Percentiles rank a stretch among this genome's conserved stretches.
Evolutionary conservation across 1,140 invertebrate genomes (phyloP).

Genomic region (Euschistus heros): DNA sequence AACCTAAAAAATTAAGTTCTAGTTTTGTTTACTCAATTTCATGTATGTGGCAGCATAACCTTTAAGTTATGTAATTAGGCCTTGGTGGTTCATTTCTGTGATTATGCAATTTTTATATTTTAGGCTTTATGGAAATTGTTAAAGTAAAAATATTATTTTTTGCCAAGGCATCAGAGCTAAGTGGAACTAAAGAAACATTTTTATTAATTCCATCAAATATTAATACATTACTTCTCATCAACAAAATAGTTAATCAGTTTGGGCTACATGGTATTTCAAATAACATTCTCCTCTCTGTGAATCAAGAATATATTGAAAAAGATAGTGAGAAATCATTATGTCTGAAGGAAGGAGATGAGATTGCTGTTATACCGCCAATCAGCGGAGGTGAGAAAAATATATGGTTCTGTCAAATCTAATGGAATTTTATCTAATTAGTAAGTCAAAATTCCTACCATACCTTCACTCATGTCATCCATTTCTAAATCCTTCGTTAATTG

Average conservation of each 20-base stretch:
- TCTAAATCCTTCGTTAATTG: too few relatives aligned
- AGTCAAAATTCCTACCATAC: too few relatives aligned
- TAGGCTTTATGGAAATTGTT: constrained; percentile 27
- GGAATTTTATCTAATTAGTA: too few relatives aligned
- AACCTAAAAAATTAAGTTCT: too few relatives aligned
- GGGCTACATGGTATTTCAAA: constrained; percentile 55
- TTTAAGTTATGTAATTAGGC: too few relatives aligned
- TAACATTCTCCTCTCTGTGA: constrained; percentile 64
- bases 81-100: too few relatives aligned
- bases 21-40: too few relatives aligned
- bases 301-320: constrained; percentile 58
- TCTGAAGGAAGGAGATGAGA: constrained; percentile 28
- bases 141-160: constrained; percentile 68
- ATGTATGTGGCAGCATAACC: too few relatives aligned
- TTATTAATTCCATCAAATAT: constrained; percentile 41
- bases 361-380: constrained; percentile 31
- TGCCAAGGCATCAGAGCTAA: constrained; percentile 72
- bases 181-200: constrained; percentile 44
- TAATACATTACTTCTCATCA: constrained; percentile 43
- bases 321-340: constrained; percentile 18
- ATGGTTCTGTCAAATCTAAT: not conserved
- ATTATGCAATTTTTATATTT: constrained; percentile 3
- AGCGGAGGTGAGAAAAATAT: constrained; percentile 33
- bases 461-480: too few relatives aligned
- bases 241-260: constrained; percentile 47